Evolutionary conservation across 1,140 invertebrate genomes (phyloP).

Genomic region (Chelonus insularis): DNA sequence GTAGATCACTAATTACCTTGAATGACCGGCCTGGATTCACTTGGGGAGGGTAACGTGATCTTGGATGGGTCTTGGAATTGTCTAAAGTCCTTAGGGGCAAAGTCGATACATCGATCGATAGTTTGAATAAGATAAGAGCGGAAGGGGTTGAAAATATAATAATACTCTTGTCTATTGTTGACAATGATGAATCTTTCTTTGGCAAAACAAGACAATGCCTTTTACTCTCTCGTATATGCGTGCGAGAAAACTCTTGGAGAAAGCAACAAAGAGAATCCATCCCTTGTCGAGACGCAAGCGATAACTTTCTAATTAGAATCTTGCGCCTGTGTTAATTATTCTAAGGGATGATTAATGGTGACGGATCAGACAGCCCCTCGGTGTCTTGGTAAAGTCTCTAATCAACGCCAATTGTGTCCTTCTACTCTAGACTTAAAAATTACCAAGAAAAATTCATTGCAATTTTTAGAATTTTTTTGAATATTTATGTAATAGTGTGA

Average conservation of each 20-base stretch:
- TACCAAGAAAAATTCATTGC: not conserved
- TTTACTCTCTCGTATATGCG: conserved; percentile 20
- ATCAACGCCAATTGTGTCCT: conserved; percentile 17
- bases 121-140: not conserved
- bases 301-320: conserved; percentile 45
- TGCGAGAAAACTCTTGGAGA: conserved; percentile 11
- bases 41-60: conserved; percentile 28
- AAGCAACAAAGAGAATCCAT: conserved; percentile 19
- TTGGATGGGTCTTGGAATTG: not conserved
- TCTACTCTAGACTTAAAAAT: not conserved
- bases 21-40: conserved; percentile 45
- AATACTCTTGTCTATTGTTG: not conserved
- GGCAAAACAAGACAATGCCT: not conserved
- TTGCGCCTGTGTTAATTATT: conserved; percentile 42
- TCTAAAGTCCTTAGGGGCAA: not conserved
- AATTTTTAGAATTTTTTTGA: not conserved
- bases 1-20: conserved; percentile 48
- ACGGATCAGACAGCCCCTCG: conserved; percentile 25
- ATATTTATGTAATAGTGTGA: conserved; percentile 35
- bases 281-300: conserved; percentile 29
- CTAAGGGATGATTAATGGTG: conserved; percentile 41
- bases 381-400: conserved; percentile 15
- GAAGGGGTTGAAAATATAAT: not conserved
- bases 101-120: conserved; percentile 13
- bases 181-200: conserved; percentile 7